Conservation (phyloP, 2,888 invertebrate species). For the Dascillus cervinus region DNA sequence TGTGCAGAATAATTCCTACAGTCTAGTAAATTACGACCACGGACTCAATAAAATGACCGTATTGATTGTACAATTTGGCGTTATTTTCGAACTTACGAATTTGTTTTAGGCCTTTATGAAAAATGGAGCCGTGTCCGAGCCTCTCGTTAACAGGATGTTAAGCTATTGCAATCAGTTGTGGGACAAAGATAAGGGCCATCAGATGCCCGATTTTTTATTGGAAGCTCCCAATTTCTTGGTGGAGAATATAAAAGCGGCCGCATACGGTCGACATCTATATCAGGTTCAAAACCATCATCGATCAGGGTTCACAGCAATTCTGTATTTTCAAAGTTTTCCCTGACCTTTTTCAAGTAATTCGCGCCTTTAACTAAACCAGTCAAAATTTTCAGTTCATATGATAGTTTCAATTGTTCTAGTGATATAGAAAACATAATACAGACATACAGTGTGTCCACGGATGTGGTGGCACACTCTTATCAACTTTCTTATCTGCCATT, state of each 20-base stretch:
- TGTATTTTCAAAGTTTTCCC: no score
- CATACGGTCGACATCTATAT: slow-evolving; percentile 23
- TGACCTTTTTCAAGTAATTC: no score
- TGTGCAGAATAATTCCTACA: slow-evolving; percentile 19
- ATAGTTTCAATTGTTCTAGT: no score
- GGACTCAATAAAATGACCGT: slow-evolving; percentile 15
- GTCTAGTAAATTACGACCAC: slow-evolving; percentile 17
- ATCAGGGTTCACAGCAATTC: no score
- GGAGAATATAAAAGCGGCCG: slow-evolving; percentile 21
- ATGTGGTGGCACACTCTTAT: no score
- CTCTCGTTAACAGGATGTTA: slow-evolving; percentile 16
- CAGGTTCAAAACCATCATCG: no score
- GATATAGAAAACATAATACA: no score
- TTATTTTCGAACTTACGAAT: background rate
- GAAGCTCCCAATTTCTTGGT: slow-evolving; percentile 18
- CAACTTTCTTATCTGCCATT: no score
- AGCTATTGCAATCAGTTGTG: slow-evolving; percentile 22
- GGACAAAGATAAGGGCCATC: slow-evolving; percentile 19
- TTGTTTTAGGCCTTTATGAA: slow-evolving; percentile 18
- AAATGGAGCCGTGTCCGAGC: slow-evolving; percentile 18
- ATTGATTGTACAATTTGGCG: background rate
- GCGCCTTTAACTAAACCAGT: no score
- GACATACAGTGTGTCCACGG: no score
- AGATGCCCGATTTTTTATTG: slow-evolving; percentile 20
- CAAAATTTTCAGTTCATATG: no score